Evolutionary conservation across 2,113 vertebrate genomes (phyloP).

Genomic region (rat (Rattus norvegicus)): GRCr8 NC_086019.1:138962501-138963000

Average conservation of each 20-base stretch:
- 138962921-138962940: not conserved
- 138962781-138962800: not conserved
- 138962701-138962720: not conserved
- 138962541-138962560: constrained; percentile 17
- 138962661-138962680: constrained; percentile 67
- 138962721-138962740: not conserved
- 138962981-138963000: not conserved
- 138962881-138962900: not conserved
- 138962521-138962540: not conserved
- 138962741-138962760: constrained; percentile 25
- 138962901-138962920: not conserved
- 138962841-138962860: too few relatives aligned
- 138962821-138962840: not conserved
- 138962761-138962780: not conserved
- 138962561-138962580: constrained; percentile 34
- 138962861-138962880: not conserved
- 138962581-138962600: constrained; percentile 50
- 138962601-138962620: constrained; percentile 57
- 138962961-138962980: not conserved
- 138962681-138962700: constrained; percentile 63
- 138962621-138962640: constrained; percentile 63
- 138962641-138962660: constrained; percentile 64
- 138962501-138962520: not conserved
- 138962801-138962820: not conserved
- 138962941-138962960: not conserved